Percentiles rank a stretch among this genome's conserved stretches.
phyloP scores from a whole-genome alignment of 2,113 vertebrate genomes.

The Microtus richardsoni region DNA sequence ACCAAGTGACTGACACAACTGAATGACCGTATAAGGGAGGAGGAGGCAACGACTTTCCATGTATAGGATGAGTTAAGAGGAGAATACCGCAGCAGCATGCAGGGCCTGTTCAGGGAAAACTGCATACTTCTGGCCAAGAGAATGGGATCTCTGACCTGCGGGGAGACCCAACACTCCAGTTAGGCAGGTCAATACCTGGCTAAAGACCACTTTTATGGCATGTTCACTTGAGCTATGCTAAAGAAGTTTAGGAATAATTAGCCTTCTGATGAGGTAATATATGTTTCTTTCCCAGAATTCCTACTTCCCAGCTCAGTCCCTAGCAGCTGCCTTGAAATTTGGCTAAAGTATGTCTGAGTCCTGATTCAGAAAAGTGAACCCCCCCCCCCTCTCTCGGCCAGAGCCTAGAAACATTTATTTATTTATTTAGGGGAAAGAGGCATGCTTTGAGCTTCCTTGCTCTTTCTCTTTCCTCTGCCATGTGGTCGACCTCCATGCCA shows the following conservation, averaged over 20 bases:
- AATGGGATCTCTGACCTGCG: not conserved
- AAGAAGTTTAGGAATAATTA: not conserved
- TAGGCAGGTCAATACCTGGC: not conserved
- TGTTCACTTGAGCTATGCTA: not conserved
- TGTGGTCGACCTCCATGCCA: not conserved
- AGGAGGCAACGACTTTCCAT: too few relatives aligned
- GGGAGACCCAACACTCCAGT: not conserved
- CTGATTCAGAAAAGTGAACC: not conserved
- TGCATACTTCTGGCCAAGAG: not conserved
- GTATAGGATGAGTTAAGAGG: not conserved
- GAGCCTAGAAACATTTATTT: not conserved
- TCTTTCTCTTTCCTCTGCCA: not conserved
- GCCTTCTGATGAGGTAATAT: not conserved
- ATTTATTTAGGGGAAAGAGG: not conserved
- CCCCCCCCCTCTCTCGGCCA: not conserved
- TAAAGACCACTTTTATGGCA: not conserved
- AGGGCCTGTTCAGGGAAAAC: not conserved
- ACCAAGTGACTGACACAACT: not conserved
- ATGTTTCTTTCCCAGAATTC: not conserved
- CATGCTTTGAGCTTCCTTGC: not conserved
- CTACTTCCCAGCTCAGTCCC: not conserved
- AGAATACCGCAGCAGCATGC: not conserved
- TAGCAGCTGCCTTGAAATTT: not conserved
- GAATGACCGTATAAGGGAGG: not conserved
- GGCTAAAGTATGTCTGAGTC: not conserved